Evolutionary conservation across 2,113 vertebrate genomes (phyloP), one percentile per base, ranked within the genome.

Genomic region (Empidonax traillii): DNA sequence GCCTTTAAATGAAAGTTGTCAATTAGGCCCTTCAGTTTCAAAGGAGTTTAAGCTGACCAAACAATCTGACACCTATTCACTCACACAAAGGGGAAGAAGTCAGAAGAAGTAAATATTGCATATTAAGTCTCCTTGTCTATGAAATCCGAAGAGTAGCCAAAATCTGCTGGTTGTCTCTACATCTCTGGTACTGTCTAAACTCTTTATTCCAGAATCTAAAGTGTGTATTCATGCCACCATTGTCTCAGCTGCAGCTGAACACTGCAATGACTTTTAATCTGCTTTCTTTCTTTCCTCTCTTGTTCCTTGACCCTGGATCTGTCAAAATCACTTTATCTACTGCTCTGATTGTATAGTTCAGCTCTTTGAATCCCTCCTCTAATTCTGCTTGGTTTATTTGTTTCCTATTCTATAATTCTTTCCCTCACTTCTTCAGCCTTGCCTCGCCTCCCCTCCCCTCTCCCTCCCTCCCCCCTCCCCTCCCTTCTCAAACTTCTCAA

Each of bases 1-100:
- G 89, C 80, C 44, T 97, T 92, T 90, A 97, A 96, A 96, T 96
- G 68, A 92, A 94, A 97, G 95, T 94, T 96, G 91, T 96, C 94
- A 94, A 96, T 96, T 95, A 95, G 84, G 44, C 73, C 52, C 95
- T 97, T 92, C 80, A 91, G 65, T 96, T 94, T 94, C 86, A 93
- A 97, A 92, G 86, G 91, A 55, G 72, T 84, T 94, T 92, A 93
- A 95, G 91, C 95, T 96, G 94, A 89, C 44, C 86, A 96, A 97
- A 96, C 94, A 97, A 44, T 89, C 89, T 95, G 96, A 72, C 80
- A 91, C 80, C 73, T 81, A 85, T 89, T 97, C 16, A 77, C 37
- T 90, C 56, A 65, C 65, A 93, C 61, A 93, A 95, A 94, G 74
- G 76, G 41, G 44, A 88, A 94, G 89, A 93, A 93, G 92, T 84